Percentiles rank a stretch among this genome's conserved stretches.
Evolutionary conservation across 2,797 vertebrate species (phyloP).

Genomic region (Falco peregrinus): DNA sequence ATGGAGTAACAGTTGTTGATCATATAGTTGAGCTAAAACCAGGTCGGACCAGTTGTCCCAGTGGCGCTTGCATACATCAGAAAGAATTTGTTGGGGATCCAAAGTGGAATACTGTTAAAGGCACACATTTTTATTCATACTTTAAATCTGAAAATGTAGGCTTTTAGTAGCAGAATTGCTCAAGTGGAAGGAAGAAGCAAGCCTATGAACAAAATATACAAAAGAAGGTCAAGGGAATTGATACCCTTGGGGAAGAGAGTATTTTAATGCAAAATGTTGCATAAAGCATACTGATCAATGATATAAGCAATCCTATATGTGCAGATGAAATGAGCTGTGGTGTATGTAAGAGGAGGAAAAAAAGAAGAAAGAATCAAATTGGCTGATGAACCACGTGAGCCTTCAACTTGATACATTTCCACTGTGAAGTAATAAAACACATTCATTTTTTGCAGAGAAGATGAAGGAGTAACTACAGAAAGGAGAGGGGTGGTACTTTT

Average conservation of each 20-base stretch:
- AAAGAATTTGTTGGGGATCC: not conserved
- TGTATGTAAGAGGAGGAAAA: not conserved
- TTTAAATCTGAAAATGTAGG: not conserved
- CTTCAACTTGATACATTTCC: not conserved
- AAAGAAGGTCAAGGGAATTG: not conserved
- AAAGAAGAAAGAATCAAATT: not conserved
- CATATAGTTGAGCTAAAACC: not conserved
- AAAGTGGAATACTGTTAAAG: not conserved
- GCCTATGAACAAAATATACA: not conserved
- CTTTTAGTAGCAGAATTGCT: not conserved
- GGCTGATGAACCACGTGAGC: not conserved
- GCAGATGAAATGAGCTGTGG: not conserved
- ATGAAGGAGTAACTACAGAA: not conserved
- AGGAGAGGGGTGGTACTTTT: not conserved
- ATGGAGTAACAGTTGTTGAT: not conserved
- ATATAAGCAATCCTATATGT: fast-evolving
- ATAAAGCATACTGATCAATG: not conserved
- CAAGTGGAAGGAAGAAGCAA: not conserved
- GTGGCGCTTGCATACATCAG: not conserved
- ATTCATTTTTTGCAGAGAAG: not conserved
- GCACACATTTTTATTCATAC: not conserved
- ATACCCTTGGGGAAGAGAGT: not conserved
- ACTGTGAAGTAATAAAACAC: not conserved
- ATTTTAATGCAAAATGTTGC: not conserved
- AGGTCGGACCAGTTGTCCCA: not conserved